A percentile compares a stretch with the other conserved stretches of the same genome.
Conservation (phyloP, 2,888 invertebrate species). For the Lucinisca nassula region DNA sequence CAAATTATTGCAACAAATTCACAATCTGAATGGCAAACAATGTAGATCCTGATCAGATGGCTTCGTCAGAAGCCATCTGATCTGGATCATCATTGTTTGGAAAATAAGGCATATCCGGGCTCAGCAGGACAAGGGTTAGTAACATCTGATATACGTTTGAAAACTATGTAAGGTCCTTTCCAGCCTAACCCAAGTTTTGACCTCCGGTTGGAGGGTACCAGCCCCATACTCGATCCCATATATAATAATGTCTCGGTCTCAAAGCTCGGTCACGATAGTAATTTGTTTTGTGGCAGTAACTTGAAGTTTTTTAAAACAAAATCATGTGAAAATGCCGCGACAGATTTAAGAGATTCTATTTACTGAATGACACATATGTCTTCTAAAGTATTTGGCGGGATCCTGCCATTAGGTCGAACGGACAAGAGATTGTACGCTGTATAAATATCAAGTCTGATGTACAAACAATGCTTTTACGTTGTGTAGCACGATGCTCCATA, state of each 20-base stretch:
- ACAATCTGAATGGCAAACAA: too few species aligned
- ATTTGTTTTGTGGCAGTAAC: conserved; percentile 31
- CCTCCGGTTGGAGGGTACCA: conserved; percentile 48
- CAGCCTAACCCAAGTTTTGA: conserved; percentile 37
- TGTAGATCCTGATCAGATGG: too few species aligned
- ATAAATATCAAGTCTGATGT: conserved; percentile 42
- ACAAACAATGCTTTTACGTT: conserved; percentile 44
- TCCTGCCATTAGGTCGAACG: conserved; percentile 48
- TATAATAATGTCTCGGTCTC: conserved; percentile 10
- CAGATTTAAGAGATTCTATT: conserved; percentile 63
- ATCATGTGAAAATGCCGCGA: conserved; percentile 94
- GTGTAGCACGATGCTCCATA: conserved; percentile 48
- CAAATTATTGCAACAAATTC: too few species aligned
- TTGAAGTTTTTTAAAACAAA: conserved; percentile 69
- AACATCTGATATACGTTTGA: conserved; percentile 14
- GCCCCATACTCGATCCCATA: conserved; percentile 41
- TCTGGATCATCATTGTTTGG: too few species aligned
- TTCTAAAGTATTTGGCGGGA: conserved; percentile 2
- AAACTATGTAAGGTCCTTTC: conserved; percentile 45
- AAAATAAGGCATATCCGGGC: too few species aligned
- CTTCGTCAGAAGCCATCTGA: too few species aligned
- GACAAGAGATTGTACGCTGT: conserved; percentile 37
- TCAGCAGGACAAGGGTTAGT: too few species aligned
- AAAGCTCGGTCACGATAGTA: conserved; percentile 27
- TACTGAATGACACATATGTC: conserved; percentile 42